Evolutionary conservation across 2,888 invertebrate genomes (phyloP), one percentile per base, ranked within the genome.

Genomic region (Conchocele bisecta): DNA sequence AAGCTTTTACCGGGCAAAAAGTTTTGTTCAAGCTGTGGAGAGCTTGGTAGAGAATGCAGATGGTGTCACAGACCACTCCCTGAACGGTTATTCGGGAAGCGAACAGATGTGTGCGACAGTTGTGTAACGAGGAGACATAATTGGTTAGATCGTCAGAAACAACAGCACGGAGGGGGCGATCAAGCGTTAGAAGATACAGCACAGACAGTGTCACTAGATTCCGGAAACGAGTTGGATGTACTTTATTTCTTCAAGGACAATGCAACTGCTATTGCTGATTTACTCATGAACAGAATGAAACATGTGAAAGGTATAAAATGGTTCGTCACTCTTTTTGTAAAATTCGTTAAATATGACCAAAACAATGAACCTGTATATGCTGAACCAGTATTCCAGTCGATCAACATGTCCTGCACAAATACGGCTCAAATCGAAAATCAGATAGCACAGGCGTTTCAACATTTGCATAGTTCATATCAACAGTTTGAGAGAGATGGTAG

Each of bases 351-450:
- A n/a, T 33, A 51, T 33, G 35, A 29, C 22, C 51, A 51, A 51
- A 51, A 51, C 35, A 74, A 75, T 50, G 70, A 71, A 57, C 57
- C 61, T 35, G 61, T 71, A 0, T 68, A 75, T 64, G 76, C 68
- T 3, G 72, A 76, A 35, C 64, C 65, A 7, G 46, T 39, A 3
- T 75, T 71, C 35, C 33, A 67, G 15, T 66, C 59, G 2, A 7
- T 46, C 28, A 26, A 24, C 37, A 22, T 29, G 42, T 15, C 54
- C 17, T 58, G 50, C 29, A 58, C 58, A 22, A 69, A 69, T 22
- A 39, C 31, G n/a, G 31, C 66, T n/a, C 66, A 57, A 28, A 66
- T 71, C 13, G 44, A 66, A 0, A 35, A 56, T 22, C 57, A 72
- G 41, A 33, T 72, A 9, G 15, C 46, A 4, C 51, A 39, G 41